These are phyloP conservation scores for Cololabis saira DNA, from an alignment of 2,113 vertebrate genomes.

Conservation along the genomic window DNA sequence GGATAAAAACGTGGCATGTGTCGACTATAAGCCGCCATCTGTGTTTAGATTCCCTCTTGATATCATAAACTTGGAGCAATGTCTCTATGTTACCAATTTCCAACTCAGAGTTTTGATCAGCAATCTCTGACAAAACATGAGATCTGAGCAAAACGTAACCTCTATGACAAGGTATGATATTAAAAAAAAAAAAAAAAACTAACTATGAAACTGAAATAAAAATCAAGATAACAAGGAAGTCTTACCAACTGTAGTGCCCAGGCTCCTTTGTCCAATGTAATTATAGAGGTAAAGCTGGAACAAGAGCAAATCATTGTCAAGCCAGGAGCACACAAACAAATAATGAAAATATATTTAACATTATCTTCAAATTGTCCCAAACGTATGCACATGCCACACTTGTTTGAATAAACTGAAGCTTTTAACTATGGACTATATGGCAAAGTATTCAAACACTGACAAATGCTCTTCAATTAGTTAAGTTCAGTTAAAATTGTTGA, in stretches of 20 bases:
- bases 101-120: background rate
- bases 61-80: background rate
- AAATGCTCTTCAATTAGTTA: no score
- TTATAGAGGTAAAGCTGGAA: slow-evolving; percentile 94
- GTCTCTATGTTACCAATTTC: no score
- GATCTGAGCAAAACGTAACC: background rate
- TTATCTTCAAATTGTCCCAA: background rate
- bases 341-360: no score
- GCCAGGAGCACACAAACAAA: background rate
- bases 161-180: no score
- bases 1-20: no score
- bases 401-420: no score
- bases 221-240: background rate
- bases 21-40: no score
- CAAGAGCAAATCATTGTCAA: slow-evolving; percentile 2
- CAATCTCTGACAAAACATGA: background rate
- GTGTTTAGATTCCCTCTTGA: background rate
- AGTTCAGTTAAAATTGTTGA: no score
- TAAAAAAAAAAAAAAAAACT: no score
- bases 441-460: no score
- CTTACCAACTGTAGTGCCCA: slow-evolving; percentile 87
- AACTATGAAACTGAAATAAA: background rate
- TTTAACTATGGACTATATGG: no score
- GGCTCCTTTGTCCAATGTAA: slow-evolving; percentile 85
- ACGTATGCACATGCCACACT: no score